Evolutionary conservation across 1,140 invertebrate species (phyloP).

Genomic region (Tetranychus urticae): DNA sequence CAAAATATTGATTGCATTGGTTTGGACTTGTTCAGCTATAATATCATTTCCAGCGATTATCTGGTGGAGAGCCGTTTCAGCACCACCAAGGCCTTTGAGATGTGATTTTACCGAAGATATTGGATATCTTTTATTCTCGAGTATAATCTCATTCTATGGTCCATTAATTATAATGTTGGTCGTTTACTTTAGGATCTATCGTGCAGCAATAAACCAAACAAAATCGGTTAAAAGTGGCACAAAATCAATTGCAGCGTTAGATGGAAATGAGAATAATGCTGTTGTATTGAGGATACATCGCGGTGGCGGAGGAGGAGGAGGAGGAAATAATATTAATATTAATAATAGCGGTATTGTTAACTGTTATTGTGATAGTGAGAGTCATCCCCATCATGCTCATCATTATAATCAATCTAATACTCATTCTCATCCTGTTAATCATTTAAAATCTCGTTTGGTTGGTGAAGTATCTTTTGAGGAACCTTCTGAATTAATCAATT

Average conservation of each 20-base stretch:
- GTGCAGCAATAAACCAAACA: conserved; percentile 77
- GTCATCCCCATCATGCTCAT: not conserved
- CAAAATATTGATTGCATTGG: conserved; percentile 51
- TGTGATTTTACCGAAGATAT: conserved; percentile 78
- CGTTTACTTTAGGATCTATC: conserved; percentile 81
- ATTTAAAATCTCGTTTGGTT: not conserved
- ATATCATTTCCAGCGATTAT: conserved; percentile 89
- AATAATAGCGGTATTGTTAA: too few species aligned
- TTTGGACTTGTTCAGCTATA: conserved; percentile 74
- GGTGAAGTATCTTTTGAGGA: not conserved
- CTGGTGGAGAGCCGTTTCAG: conserved; percentile 62
- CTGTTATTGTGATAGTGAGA: too few species aligned
- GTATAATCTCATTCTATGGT: conserved; percentile 88
- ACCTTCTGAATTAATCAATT: not conserved
- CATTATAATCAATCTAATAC: not conserved
- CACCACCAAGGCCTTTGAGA: conserved; percentile 18
- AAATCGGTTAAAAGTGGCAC: conserved; percentile 42
- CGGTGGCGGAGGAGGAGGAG: conserved; percentile 21
- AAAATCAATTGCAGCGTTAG: conserved; percentile 30
- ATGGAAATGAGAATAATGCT: not conserved
- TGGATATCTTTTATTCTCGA: conserved; percentile 74
- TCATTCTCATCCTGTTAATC: not conserved
- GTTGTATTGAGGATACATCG: conserved; percentile 59
- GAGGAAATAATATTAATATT: not conserved
- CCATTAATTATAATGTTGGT: conserved; percentile 96